These are phyloP conservation scores for Archivesica marissinica DNA, from an alignment of 1,140 invertebrate species.

Conservation along the genomic window DNA sequence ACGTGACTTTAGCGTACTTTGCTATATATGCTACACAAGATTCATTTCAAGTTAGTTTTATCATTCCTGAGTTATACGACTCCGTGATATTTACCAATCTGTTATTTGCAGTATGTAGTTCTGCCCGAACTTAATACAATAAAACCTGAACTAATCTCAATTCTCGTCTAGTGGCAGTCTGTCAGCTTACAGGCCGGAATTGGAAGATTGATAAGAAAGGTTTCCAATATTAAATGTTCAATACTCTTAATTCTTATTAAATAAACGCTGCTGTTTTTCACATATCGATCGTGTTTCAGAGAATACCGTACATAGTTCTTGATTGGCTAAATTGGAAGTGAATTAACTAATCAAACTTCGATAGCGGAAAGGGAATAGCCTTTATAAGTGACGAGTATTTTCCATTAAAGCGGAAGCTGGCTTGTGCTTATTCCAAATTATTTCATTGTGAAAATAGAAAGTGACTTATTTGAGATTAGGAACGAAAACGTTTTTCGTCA, in stretches of 20 bases:
- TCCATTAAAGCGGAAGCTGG: neutral
- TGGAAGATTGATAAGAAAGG: neutral
- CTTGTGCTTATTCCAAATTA: neutral
- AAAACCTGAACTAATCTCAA: neutral
- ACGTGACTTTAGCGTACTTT: no score
- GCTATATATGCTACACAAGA: no score
- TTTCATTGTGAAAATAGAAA: neutral
- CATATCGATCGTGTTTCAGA: conserved; percentile 2
- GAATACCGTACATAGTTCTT: conserved; percentile 7
- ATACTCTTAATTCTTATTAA: conserved; percentile 15
- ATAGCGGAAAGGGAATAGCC: neutral
- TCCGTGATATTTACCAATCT: no score
- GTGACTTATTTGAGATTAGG: neutral
- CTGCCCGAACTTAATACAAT: no score
- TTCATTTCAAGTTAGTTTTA: no score
- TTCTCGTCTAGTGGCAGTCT: neutral
- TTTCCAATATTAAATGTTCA: conserved; percentile 24
- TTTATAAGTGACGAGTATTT: conserved; percentile 23
- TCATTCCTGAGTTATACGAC: no score
- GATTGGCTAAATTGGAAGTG: conserved; percentile 44
- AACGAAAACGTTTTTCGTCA: no score
- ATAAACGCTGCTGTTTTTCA: conserved; percentile 26
- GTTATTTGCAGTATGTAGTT: no score
- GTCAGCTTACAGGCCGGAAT: neutral
- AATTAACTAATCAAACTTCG: conserved; percentile 42